Evolutionary conservation across 2,113 vertebrate species (phyloP).

Genomic region (Noctilio leporinus): DNA sequence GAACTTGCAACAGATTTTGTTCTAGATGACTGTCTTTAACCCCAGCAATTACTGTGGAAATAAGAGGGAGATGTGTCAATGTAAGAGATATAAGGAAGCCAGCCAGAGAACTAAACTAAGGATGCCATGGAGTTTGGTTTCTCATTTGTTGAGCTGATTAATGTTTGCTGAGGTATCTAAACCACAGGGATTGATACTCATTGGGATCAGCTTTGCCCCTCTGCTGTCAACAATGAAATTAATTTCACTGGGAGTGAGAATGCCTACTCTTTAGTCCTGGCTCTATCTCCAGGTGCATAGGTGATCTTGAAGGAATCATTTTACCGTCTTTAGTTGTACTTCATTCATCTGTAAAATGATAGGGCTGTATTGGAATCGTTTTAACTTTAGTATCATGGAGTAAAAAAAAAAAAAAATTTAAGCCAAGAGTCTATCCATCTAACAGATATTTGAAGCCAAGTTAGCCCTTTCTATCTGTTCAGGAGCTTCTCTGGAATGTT

Average conservation of each 20-base stretch:
- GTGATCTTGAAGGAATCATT: neutral
- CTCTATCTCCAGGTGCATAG: neutral
- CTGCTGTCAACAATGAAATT: neutral
- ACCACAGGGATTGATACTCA: neutral
- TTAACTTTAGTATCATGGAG: neutral
- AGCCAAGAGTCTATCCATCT: neutral
- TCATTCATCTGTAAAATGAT: conserved; percentile 11
- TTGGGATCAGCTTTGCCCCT: neutral
- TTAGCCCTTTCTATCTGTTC: neutral
- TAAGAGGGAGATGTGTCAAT: neutral
- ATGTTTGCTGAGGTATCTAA: neutral
- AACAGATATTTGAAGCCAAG: neutral
- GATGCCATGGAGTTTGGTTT: neutral
- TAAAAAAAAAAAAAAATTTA: neutral
- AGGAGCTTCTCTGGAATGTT: neutral
- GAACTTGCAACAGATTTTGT: neutral
- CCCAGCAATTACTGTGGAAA: neutral
- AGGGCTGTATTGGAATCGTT: neutral
- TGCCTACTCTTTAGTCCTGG: neutral
- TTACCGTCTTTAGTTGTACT: neutral
- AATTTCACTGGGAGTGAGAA: neutral
- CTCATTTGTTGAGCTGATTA: neutral
- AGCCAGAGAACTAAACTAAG: neutral
- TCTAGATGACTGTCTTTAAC: neutral
- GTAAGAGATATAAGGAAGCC: neutral